Evolutionary conservation across 2,888 invertebrate genomes (phyloP).

Genomic region (Willowsia nigromaculata): DNA sequence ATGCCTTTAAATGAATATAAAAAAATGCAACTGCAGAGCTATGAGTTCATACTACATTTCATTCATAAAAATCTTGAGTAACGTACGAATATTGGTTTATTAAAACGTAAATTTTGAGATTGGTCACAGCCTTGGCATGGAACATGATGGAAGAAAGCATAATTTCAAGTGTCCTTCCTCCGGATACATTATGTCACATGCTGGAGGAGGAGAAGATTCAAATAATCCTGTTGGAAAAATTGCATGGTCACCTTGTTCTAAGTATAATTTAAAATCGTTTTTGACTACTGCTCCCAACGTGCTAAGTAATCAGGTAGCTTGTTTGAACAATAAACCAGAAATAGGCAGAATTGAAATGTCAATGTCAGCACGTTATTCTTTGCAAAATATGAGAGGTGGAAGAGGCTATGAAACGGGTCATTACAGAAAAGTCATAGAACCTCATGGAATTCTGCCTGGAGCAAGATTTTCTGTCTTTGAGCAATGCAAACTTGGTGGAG

Average conservation of each 20-base stretch:
- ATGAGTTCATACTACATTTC: no score
- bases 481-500: slow-evolving; percentile 40
- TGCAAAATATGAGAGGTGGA: neutral
- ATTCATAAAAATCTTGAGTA: no score
- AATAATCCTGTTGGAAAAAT: slow-evolving; percentile 19
- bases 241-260: slow-evolving; percentile 56
- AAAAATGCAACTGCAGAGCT: no score
- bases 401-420: neutral
- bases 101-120: no score
- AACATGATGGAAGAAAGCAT: slow-evolving; percentile 42
- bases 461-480: slow-evolving; percentile 3
- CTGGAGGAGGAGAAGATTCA: slow-evolving; percentile 10
- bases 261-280: slow-evolving; percentile 49
- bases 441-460: slow-evolving; percentile 50
- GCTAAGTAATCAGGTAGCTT: slow-evolving; percentile 45
- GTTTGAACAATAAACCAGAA: slow-evolving; percentile 48
- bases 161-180: slow-evolving; percentile 45
- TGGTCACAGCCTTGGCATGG: slow-evolving; percentile 41
- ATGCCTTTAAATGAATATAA: no score
- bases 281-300: slow-evolving; percentile 36
- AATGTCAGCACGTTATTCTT: neutral
- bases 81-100: no score
- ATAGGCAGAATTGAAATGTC: neutral
- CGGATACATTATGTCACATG: slow-evolving; percentile 46
- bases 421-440: neutral